Base-by-base conservation (phyloP, 1,140 invertebrate species). In the Leptonema lineaticorne region DNA sequence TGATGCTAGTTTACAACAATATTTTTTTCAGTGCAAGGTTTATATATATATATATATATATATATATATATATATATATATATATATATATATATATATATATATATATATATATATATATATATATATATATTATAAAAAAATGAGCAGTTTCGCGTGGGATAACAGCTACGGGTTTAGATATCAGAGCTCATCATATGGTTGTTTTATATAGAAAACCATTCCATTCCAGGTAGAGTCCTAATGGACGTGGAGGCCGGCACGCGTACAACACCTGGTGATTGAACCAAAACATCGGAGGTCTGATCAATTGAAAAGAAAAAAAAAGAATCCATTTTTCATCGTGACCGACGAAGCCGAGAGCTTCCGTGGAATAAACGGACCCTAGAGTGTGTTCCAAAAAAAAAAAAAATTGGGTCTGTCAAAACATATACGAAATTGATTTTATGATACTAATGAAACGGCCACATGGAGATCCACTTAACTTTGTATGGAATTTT, bases 231-330 rank as follows among this genome's bases (percentile, higher is more conserved):
- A 67, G 53, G 56, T 59, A 59, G 30, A 33, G 24, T 16, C 24
- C 57, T 48, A 59, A 48, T 46, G 37, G 37, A 41, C 29, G n/a
- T 27, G 46, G 28, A 48, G 53, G 65, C n/a, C 56, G 65, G 65
- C 65, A 59, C 65, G 65, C 57, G 56, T 27, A 67, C 45, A 59
- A 67, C 65, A 67, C 65, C 65, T 67, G 65, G 65, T 48, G 56
- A 59, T 59, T 48, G 29, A 33, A 14, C 14, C 5, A n/a, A 9
- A 41, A 41, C 37, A 41, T 41, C 11, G 24, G 56, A 30, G 26
- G 58, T 3, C 58, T 37, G 33, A 28, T 45, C 33, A 63, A 37
- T 37, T n/a, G 22, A 7, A 14, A 14, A n/a, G n/a, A n/a, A n/a
- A n/a, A 22, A 50, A 53, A 53, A 53, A 53, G 27, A 22, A 26